These are phyloP conservation scores for Erpetoichthys calabaricus DNA, from an alignment of 2,797 vertebrate genomes.

Conservation along the genomic window DNA sequence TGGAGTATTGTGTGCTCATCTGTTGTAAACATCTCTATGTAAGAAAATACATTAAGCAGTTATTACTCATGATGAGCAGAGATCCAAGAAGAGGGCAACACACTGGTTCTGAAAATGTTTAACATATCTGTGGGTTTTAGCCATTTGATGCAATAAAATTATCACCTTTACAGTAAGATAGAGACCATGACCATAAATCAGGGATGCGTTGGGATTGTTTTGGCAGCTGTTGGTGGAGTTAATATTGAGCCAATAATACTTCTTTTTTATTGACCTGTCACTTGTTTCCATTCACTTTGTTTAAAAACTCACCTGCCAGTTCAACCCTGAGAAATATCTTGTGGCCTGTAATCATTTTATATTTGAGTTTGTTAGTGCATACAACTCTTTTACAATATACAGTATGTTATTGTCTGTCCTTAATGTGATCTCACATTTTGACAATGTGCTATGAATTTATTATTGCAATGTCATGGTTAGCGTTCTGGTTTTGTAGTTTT, in stretches of 20 bases:
- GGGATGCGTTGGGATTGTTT: slow-evolving; percentile 33
- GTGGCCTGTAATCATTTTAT: too few species aligned
- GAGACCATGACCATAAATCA: slow-evolving; percentile 35
- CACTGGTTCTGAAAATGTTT: slow-evolving; percentile 25
- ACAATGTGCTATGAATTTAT: too few species aligned
- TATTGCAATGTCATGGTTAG: too few species aligned
- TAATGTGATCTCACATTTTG: too few species aligned
- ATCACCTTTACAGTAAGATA: slow-evolving; percentile 47
- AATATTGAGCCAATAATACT: slow-evolving; percentile 44
- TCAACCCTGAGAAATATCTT: slow-evolving; percentile 7
- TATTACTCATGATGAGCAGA: too few species aligned
- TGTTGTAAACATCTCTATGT: too few species aligned
- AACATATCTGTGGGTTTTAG: slow-evolving; percentile 37
- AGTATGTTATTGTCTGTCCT: too few species aligned
- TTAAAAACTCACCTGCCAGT: slow-evolving; percentile 36
- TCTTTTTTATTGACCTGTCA: slow-evolving; percentile 58
- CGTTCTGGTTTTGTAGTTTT: too few species aligned
- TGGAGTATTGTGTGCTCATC: too few species aligned
- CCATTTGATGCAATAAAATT: slow-evolving; percentile 47
- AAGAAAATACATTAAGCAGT: too few species aligned
- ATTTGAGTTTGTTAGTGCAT: too few species aligned
- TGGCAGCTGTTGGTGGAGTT: slow-evolving; percentile 43
- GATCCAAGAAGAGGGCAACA: neutral
- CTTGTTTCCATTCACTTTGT: slow-evolving; percentile 45
- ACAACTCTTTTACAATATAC: too few species aligned